phyloP scores from a whole-genome alignment of 1,140 invertebrate genomes.

The Drosophila takahashii region DNA sequence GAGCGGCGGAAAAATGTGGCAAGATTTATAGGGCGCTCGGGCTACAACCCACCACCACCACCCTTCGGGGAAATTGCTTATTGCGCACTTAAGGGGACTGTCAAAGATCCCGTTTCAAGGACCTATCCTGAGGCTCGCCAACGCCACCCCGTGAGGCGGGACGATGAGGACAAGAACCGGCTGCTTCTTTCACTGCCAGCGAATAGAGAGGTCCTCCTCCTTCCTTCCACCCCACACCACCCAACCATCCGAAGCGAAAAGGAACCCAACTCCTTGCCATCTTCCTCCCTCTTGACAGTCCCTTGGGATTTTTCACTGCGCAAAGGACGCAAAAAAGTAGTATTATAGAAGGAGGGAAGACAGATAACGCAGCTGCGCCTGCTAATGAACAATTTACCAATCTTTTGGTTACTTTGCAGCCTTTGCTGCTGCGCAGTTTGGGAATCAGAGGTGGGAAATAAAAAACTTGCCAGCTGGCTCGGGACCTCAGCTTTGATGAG shows the following conservation, averaged over 20 bases:
- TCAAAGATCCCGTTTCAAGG: conserved; percentile 33
- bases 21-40: conserved; percentile 20
- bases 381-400: conserved; percentile 34
- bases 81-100: conserved; percentile 56
- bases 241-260: conserved; percentile 7
- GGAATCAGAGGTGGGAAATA: conserved; percentile 24
- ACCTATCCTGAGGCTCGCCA: conserved; percentile 52
- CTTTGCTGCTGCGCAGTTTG: conserved; percentile 41
- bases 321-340: conserved; percentile 19
- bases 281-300: conserved; percentile 18
- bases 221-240: conserved; percentile 34
- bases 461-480: conserved; percentile 41
- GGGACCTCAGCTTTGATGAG: conserved; percentile 26
- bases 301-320: conserved; percentile 9
- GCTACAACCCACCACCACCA: conserved; percentile 19
- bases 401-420: conserved; percentile 31
- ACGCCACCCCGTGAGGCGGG: conserved; percentile 61
- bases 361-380: conserved; percentile 41
- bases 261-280: conserved; percentile 8
- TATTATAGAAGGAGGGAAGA: conserved; percentile 9
- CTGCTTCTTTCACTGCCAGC: conserved; percentile 63
- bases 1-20: conserved; percentile 11
- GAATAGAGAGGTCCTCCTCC: conserved; percentile 19
- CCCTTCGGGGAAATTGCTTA: conserved; percentile 46
- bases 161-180: conserved; percentile 31